These are phyloP conservation scores for Hippocampus abdominalis DNA, from an alignment of 2,113 vertebrate genomes.

Conservation along the genomic window DNA sequence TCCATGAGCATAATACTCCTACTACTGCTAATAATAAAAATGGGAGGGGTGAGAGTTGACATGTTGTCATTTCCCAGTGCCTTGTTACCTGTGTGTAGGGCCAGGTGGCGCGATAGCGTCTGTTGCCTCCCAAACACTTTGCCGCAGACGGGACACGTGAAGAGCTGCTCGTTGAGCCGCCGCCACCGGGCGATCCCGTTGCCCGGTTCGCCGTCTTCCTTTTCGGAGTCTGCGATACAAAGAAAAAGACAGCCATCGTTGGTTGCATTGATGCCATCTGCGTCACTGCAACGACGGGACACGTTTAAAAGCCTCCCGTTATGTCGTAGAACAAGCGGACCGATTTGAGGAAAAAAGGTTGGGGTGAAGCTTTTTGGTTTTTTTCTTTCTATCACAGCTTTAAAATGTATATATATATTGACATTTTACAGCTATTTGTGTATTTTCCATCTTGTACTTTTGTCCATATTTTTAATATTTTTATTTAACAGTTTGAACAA, in stretches of 20 bases:
- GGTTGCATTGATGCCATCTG: neutral
- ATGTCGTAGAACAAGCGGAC: no score
- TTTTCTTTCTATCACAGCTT: no score
- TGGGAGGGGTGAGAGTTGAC: neutral
- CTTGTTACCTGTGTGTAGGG: constrained; percentile 90
- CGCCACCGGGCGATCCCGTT: constrained; percentile 89
- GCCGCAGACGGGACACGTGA: constrained; percentile 90
- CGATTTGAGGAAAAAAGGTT: neutral
- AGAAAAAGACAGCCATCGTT: constrained; percentile 3
- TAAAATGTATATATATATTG: no score
- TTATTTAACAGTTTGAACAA: no score
- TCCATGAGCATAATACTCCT: no score
- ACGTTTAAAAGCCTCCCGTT: neutral
- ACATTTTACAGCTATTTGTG: neutral
- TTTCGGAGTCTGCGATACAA: constrained; percentile 79
- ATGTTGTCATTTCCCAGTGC: neutral
- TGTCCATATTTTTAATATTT: neutral
- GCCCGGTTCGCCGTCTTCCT: constrained; percentile 81
- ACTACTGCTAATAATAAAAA: no score
- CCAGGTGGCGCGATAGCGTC: constrained; percentile 93
- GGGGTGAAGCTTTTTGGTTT: no score
- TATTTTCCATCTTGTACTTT: neutral
- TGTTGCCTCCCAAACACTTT: constrained; percentile 98
- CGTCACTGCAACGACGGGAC: neutral
- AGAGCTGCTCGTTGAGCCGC: constrained; percentile 90